Evolutionary conservation across 2,113 vertebrate species (phyloP).

Genomic region (Leptobrachium ailaonicum): DNA sequence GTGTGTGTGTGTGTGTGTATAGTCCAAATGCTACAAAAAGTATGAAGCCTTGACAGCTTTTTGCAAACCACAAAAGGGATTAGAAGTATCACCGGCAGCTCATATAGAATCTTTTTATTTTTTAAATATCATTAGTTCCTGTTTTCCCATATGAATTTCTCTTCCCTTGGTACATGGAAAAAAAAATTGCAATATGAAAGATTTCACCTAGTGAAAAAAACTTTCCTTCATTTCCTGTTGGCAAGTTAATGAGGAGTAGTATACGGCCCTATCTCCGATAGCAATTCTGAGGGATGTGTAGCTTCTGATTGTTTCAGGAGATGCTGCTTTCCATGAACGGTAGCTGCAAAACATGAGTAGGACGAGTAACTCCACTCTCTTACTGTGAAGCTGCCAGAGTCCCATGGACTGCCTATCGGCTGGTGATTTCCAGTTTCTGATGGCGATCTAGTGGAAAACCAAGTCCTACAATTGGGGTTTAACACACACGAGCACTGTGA

Average conservation of each 20-base stretch:
- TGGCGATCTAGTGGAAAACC: conserved; percentile 1
- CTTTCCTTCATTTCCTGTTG: not conserved
- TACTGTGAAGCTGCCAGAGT: not conserved
- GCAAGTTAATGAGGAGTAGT: not conserved
- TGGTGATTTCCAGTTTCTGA: conserved; percentile 37
- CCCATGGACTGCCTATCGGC: not conserved
- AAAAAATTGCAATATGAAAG: conserved; percentile 50
- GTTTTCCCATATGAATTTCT: not conserved
- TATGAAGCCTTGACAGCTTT: too few species aligned
- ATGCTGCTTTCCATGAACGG: conserved; percentile 33
- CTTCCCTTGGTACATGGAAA: not conserved
- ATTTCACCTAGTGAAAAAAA: conserved; percentile 47
- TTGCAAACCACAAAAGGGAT: too few species aligned
- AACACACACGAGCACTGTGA: conserved; percentile 51
- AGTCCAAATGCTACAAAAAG: too few species aligned
- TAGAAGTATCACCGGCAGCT: too few species aligned
- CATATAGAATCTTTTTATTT: too few species aligned
- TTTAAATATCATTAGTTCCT: too few species aligned
- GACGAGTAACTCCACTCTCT: not conserved
- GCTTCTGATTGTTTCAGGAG: conserved; percentile 18
- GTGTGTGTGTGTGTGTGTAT: too few species aligned
- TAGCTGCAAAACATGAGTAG: not conserved
- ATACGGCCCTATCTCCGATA: conserved; percentile 41
- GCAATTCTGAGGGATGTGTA: conserved; percentile 9
- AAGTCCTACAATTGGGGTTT: not conserved